Evolutionary conservation across 2,113 vertebrate species (phyloP).

Genomic region (Eudyptes chrysolophus): DNA sequence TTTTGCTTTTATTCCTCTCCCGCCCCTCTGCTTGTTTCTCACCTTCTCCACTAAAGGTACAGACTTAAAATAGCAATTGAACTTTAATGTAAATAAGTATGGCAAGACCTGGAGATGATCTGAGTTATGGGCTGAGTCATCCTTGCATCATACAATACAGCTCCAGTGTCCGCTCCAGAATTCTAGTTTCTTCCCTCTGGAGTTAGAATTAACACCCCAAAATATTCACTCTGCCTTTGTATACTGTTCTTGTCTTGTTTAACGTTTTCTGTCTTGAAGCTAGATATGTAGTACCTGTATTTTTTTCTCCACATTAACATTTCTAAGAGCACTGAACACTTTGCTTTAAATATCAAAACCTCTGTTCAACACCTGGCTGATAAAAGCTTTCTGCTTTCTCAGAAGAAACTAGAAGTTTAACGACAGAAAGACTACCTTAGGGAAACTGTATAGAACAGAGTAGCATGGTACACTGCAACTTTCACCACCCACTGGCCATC

Average conservation of each 20-base stretch:
- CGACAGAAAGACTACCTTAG: not conserved
- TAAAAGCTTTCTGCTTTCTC: not conserved
- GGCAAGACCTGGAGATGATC: not conserved
- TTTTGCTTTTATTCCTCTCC: not conserved
- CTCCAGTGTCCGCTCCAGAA: not conserved
- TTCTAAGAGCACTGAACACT: not conserved
- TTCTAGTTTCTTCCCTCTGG: not conserved
- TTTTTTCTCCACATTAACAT: not conserved
- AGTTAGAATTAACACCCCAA: not conserved
- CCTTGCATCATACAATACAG: not conserved
- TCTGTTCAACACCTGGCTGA: not conserved
- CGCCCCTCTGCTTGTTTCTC: not conserved
- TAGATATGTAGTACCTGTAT: not conserved
- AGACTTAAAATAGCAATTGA: slow-evolving; percentile 40
- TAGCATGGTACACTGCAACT: not conserved
- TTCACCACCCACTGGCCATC: not conserved
- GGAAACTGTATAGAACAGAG: not conserved
- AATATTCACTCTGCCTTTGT: not conserved
- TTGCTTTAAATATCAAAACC: not conserved
- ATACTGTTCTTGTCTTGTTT: not conserved
- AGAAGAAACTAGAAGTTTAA: not conserved
- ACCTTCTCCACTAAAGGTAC: not conserved
- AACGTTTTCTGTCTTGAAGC: not conserved
- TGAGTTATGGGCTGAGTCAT: slow-evolving; percentile 77
- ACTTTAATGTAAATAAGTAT: slow-evolving; percentile 56